Evolutionary conservation across 2,113 vertebrate genomes (phyloP).

Genomic region (Bos javanicus): DNA sequence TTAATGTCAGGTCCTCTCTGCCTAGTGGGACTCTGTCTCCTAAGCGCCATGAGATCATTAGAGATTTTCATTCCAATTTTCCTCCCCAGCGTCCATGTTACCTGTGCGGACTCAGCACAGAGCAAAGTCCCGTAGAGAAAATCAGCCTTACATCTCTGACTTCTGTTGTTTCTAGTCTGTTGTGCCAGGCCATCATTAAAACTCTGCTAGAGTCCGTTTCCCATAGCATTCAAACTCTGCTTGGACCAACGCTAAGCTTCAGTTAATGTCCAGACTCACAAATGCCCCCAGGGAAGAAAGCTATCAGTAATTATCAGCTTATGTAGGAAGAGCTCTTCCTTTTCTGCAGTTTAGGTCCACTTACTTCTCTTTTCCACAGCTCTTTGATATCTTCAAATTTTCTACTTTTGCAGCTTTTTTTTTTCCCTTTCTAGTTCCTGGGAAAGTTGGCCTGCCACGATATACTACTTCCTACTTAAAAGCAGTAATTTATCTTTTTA

Average conservation of each 20-base stretch:
- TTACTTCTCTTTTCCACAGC: not conserved
- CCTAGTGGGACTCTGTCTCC: not conserved
- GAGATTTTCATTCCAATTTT: not conserved
- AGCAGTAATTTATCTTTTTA: not conserved
- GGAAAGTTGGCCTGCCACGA: not conserved
- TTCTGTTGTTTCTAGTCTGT: not conserved
- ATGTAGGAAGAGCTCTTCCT: not conserved
- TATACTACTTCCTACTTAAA: not conserved
- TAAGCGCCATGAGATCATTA: not conserved
- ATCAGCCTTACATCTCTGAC: not conserved
- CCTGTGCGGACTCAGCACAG: not conserved
- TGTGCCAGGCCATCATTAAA: not conserved
- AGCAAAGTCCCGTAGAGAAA: not conserved
- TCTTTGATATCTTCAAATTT: not conserved
- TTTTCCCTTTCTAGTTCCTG: not conserved
- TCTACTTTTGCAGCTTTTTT: not conserved
- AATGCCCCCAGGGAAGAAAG: not conserved
- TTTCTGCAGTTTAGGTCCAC: not conserved
- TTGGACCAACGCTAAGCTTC: not conserved
- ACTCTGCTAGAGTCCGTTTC: not conserved
- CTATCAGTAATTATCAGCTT: not conserved
- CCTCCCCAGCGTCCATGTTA: not conserved
- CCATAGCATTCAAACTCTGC: not conserved
- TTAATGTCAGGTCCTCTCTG: not conserved
- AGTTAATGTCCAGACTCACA: not conserved